phyloP scores from a whole-genome alignment of 2,113 vertebrate species.

The Pycnonotus jocosus region DNA sequence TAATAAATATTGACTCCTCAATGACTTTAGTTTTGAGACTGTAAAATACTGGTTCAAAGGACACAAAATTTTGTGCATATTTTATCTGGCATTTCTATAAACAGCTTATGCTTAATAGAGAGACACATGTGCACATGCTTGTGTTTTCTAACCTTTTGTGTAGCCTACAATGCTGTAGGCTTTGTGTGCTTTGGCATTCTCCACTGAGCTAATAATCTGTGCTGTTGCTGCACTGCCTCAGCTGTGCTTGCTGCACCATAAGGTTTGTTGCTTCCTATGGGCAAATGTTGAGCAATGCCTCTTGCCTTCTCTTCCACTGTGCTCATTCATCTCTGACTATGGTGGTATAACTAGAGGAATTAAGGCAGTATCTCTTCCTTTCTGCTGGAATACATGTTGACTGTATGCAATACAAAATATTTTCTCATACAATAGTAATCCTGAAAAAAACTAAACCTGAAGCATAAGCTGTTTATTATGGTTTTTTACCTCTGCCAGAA shows the following conservation, averaged over 20 bases:
- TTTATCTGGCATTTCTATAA: neutral
- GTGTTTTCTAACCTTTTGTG: neutral
- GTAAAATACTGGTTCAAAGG: neutral
- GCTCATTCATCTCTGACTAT: neutral
- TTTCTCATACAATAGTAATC: neutral
- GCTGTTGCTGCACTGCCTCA: neutral
- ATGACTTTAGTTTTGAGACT: neutral
- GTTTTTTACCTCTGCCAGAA: neutral
- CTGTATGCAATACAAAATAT: neutral
- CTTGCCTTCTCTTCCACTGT: neutral
- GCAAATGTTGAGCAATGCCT: neutral
- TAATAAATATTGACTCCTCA: neutral
- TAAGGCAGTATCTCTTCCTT: neutral
- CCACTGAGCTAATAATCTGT: neutral
- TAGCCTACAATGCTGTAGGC: neutral
- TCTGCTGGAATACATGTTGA: neutral
- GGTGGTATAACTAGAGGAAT: neutral
- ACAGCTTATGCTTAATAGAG: neutral
- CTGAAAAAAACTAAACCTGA: neutral
- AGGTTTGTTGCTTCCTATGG: neutral
- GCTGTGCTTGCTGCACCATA: neutral
- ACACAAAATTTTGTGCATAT: neutral
- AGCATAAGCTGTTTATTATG: neutral
- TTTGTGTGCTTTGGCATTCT: constrained; percentile 4
- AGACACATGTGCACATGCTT: neutral